These are phyloP conservation scores for Gymnoscopelus microlampas DNA, from an alignment of 2,797 vertebrate species.

Conservation along the genomic window DNA sequence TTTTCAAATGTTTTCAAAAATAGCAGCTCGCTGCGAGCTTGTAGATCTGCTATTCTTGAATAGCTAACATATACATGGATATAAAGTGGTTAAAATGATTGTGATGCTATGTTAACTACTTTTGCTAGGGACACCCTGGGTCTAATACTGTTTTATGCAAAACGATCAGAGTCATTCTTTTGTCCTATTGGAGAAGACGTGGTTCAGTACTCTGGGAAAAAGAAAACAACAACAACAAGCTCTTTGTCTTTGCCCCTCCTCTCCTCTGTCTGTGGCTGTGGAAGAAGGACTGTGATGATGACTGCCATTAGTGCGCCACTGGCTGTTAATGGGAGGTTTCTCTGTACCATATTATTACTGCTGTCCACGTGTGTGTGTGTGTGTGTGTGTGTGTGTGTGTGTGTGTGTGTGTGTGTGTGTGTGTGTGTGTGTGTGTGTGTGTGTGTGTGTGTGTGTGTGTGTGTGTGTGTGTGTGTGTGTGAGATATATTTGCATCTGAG, in stretches of 20 bases:
- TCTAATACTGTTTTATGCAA: too few species aligned
- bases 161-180: too few species aligned
- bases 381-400: constrained; percentile 47
- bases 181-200: too few species aligned
- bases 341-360: constrained; percentile 81
- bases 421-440: not conserved
- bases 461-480: not conserved
- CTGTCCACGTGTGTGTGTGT: constrained; percentile 80
- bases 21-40: too few species aligned
- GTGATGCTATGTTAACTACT: too few species aligned
- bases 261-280: constrained; percentile 40
- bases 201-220: too few species aligned
- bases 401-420: not conserved
- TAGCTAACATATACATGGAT: too few species aligned
- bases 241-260: constrained; percentile 22
- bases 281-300: constrained; percentile 73
- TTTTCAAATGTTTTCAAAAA: too few species aligned
- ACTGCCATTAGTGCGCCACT: constrained; percentile 82
- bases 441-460: not conserved
- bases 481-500: too few species aligned
- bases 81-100: too few species aligned
- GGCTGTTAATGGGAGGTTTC: constrained; percentile 82
- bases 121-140: too few species aligned
- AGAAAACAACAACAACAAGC: not conserved
- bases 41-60: too few species aligned